Conservation (phyloP, 2,888 invertebrate species). For the Hirtodrosophila trivittata region DNA sequence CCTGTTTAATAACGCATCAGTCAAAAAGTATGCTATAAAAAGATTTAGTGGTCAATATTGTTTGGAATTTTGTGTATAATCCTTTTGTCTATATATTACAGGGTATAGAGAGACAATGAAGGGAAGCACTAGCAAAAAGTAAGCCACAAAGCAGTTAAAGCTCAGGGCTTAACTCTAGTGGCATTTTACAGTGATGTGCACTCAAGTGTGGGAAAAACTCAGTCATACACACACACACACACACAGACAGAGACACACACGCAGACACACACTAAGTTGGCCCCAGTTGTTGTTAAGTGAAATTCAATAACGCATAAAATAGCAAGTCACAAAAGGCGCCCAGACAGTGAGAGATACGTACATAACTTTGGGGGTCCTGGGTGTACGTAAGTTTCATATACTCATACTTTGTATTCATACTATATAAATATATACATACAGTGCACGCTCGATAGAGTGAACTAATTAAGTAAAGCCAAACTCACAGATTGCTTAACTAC, state of each 20-base stretch:
- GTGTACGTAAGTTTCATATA: not conserved
- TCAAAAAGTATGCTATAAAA: too few species aligned
- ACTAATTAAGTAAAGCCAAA: not conserved
- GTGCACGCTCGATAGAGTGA: not conserved
- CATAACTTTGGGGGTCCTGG: not conserved
- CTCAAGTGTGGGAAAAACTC: constrained; percentile 36
- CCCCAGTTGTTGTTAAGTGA: constrained; percentile 69
- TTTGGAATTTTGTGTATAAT: constrained; percentile 5
- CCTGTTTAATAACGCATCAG: too few species aligned
- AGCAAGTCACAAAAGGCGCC: constrained; percentile 54
- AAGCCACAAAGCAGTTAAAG: constrained; percentile 31
- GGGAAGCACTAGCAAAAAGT: constrained; percentile 4
- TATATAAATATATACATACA: not conserved
- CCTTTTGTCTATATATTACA: not conserved
- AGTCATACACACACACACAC: constrained; percentile 9
- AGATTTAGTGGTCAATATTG: too few species aligned
- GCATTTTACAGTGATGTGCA: constrained; percentile 50
- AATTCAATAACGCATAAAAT: constrained; percentile 79
- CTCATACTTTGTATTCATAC: constrained; percentile 4
- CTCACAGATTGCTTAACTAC: too few species aligned
- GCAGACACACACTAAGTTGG: constrained; percentile 20
- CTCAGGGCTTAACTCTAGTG: constrained; percentile 52
- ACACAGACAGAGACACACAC: constrained; percentile 10
- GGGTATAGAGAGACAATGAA: constrained; percentile 19
- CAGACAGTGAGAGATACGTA: not conserved